Evolutionary conservation across 2,888 invertebrate genomes (phyloP).

Genomic region (Lathronympha strigana): DNA sequence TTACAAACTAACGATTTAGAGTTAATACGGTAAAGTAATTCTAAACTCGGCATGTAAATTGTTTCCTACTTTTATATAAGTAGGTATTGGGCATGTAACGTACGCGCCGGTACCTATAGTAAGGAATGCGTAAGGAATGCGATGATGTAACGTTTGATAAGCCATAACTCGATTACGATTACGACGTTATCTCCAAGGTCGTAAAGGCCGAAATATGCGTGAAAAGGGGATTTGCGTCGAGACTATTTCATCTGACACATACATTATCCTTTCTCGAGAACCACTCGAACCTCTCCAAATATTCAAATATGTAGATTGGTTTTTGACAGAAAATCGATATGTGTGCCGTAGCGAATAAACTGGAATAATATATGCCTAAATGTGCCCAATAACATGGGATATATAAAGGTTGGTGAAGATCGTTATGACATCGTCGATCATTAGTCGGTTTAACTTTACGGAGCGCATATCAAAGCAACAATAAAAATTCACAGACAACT

Average conservation of each 20-base stretch:
- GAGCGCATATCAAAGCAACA: too few species aligned
- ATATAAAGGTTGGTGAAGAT: background rate
- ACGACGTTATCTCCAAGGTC: slow-evolving; percentile 25
- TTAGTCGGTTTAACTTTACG: too few species aligned
- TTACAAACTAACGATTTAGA: too few species aligned
- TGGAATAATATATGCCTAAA: background rate
- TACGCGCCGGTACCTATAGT: background rate
- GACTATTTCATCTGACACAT: slow-evolving; percentile 12
- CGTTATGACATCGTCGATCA: too few species aligned
- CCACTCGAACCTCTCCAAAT: slow-evolving; percentile 9
- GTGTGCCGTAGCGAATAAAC: background rate
- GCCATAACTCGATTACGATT: slow-evolving; percentile 16
- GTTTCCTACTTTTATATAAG: background rate
- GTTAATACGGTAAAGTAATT: background rate
- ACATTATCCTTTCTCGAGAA: slow-evolving; percentile 20
- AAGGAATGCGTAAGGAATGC: slow-evolving; percentile 10
- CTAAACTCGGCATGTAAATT: background rate
- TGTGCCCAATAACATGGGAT: background rate
- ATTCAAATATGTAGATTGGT: slow-evolving; percentile 15
- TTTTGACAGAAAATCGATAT: slow-evolving; percentile 9
- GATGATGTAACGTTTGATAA: slow-evolving; percentile 26
- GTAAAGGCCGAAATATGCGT: slow-evolving; percentile 17
- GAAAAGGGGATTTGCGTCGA: slow-evolving; percentile 14
- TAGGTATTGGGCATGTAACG: background rate
- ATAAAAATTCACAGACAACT: too few species aligned